Conservation (phyloP, 2,888 invertebrate species). For the Leistus spinibarbis region DNA sequence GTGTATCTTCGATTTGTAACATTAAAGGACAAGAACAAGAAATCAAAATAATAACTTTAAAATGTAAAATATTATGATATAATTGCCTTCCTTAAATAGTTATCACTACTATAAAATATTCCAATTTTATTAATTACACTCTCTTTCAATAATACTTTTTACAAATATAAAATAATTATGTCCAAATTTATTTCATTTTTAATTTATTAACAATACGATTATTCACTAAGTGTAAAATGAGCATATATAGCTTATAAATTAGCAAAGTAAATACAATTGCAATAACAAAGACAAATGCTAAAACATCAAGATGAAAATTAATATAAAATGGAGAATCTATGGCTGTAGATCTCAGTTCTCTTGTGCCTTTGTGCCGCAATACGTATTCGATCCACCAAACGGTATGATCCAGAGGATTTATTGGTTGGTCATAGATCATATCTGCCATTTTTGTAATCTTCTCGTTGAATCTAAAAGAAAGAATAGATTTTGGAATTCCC, state of each 20-base stretch:
- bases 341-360: background rate
- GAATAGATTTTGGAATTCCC: background rate
- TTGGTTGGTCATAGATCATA: slow-evolving; percentile 18
- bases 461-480: background rate
- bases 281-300: background rate
- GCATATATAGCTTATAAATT: background rate
- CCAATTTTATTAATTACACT: too few relatives aligned
- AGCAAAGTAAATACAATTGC: background rate
- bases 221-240: background rate
- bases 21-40: too few relatives aligned
- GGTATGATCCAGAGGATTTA: slow-evolving; percentile 11
- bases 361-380: slow-evolving; percentile 1
- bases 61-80: too few relatives aligned
- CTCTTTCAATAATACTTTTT: background rate
- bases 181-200: background rate
- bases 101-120: too few relatives aligned
- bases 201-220: background rate
- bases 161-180: background rate
- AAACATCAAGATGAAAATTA: background rate
- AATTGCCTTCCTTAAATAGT: too few relatives aligned
- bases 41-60: too few relatives aligned
- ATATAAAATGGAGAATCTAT: background rate
- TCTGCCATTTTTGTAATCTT: background rate
- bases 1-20: too few relatives aligned
- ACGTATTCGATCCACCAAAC: slow-evolving; percentile 22